Evolutionary conservation across 2,888 invertebrate genomes (phyloP).

Genomic region (Antitype chi): DNA sequence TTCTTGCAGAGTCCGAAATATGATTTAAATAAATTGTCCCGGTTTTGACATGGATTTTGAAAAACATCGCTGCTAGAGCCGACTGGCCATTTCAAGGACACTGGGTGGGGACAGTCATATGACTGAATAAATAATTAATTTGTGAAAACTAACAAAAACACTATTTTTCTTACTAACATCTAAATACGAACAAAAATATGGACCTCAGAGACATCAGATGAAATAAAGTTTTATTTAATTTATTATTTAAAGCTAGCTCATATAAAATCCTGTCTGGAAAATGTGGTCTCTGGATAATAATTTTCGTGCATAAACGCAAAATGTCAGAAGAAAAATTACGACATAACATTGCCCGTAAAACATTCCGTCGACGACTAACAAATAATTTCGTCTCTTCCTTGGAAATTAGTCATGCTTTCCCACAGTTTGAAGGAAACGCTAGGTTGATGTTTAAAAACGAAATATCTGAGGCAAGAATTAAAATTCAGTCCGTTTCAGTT

Average conservation of each 20-base stretch:
- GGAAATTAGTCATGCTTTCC: background rate
- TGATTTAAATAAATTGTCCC: constrained; percentile 49
- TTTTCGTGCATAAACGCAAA: background rate
- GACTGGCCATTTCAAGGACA: too few relatives aligned
- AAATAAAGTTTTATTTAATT: too few relatives aligned
- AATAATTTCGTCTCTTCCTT: background rate
- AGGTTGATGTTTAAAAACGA: background rate
- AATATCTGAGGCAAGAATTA: too few relatives aligned
- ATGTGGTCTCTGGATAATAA: background rate
- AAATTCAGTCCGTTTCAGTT: too few relatives aligned
- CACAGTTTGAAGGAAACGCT: background rate
- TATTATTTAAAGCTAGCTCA: background rate
- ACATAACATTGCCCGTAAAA: background rate
- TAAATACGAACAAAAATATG: too few relatives aligned
- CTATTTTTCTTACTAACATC: too few relatives aligned
- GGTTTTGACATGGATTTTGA: background rate
- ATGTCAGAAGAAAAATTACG: background rate
- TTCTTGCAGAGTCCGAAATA: constrained; percentile 9
- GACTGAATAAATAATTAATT: too few relatives aligned
- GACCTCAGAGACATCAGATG: too few relatives aligned
- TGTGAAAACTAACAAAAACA: too few relatives aligned
- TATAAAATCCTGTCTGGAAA: background rate
- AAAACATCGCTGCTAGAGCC: too few relatives aligned
- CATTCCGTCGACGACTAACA: background rate
- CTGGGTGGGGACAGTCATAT: too few relatives aligned